A percentile compares a stretch with the other conserved stretches of the same genome.
These are phyloP conservation scores for Leptura quadrifasciata DNA, from an alignment of 2,888 invertebrate genomes.

Conservation along the genomic window DNA sequence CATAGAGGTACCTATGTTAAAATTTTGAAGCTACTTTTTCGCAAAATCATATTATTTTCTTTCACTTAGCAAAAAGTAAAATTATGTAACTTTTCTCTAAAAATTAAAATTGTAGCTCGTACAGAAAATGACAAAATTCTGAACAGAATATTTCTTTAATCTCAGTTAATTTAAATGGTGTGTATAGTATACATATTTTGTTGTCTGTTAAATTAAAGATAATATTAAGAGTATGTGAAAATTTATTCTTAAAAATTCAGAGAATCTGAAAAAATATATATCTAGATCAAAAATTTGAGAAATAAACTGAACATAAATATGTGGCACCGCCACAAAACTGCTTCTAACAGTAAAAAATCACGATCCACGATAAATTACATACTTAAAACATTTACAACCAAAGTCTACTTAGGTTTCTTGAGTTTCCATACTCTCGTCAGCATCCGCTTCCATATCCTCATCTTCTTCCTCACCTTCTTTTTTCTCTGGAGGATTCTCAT, in stretches of 20 bases:
- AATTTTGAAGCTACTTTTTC: no score
- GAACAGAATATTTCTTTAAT: neutral
- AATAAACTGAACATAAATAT: neutral
- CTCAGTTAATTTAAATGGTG: neutral
- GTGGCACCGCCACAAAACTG: neutral
- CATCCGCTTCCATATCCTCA: conserved; percentile 80
- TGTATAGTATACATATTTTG: neutral
- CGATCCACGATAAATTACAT: neutral
- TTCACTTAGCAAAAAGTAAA: no score
- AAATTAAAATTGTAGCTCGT: no score
- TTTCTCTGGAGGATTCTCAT: conserved; percentile 87
- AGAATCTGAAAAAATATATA: conserved; percentile 10
- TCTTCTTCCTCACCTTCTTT: conserved; percentile 84
- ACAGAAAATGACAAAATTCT: no score
- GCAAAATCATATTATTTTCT: no score
- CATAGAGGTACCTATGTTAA: no score
- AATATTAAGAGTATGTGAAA: conserved; percentile 9
- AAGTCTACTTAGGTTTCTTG: conserved; percentile 62
- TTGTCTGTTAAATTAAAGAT: neutral
- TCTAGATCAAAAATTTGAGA: neutral
- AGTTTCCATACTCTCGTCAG: conserved; percentile 77
- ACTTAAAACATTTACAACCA: neutral
- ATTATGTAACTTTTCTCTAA: no score
- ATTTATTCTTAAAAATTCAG: conserved; percentile 14
- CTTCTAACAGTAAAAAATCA: neutral